Conservation (phyloP, 2,797 vertebrate species). For the Chloroceryle amazona region DNA sequence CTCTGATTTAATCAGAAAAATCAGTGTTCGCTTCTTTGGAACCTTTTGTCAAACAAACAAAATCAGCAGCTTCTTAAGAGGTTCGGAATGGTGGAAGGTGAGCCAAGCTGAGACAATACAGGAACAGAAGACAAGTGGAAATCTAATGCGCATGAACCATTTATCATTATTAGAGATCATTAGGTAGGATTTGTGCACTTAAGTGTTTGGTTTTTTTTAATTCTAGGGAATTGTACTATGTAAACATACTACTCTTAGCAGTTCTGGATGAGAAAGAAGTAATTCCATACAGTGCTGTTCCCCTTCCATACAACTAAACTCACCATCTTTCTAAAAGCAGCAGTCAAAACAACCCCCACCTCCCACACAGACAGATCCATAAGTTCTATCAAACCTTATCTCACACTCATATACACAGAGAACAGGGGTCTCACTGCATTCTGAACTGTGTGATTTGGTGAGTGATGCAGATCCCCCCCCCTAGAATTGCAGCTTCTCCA, state of each 20-base stretch:
- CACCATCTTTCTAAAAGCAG: not conserved
- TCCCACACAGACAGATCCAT: not conserved
- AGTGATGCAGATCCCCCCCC: not conserved
- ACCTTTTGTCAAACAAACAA: not conserved
- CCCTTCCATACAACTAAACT: not conserved
- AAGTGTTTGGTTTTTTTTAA: not conserved
- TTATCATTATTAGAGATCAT: not conserved
- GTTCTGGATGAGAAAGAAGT: not conserved
- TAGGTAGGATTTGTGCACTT: not conserved
- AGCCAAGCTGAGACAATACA: not conserved
- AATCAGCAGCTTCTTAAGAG: not conserved
- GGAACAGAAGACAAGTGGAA: not conserved
- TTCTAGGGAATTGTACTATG: not conserved
- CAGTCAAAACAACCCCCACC: not conserved
- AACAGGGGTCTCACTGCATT: not conserved
- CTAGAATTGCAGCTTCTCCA: not conserved
- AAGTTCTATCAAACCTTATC: not conserved
- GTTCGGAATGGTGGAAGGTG: not conserved
- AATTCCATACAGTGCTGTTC: not conserved
- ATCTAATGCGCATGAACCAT: not conserved
- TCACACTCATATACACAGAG: not conserved
- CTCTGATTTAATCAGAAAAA: not conserved
- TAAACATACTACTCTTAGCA: not conserved
- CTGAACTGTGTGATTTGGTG: not conserved
- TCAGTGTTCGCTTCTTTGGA: not conserved